These are phyloP conservation scores for Physella acuta DNA, from an alignment of 1,140 invertebrate genomes.

Conservation along the genomic window DNA sequence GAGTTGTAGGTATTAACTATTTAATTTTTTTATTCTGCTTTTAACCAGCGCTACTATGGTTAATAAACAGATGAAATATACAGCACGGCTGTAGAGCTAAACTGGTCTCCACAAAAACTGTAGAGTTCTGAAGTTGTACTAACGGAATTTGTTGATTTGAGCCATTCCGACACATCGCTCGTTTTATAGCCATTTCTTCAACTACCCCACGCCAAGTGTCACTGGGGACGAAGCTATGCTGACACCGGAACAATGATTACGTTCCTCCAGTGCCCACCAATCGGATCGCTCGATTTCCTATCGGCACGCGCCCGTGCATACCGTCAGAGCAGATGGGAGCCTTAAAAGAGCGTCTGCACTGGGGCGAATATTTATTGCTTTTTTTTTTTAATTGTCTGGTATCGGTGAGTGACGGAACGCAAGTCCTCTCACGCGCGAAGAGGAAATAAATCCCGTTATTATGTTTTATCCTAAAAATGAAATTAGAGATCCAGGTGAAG, in stretches of 20 bases:
- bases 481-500: no score
- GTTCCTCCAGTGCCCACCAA: slow-evolving; percentile 14
- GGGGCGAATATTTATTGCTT: slow-evolving; percentile 12
- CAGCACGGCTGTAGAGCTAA: no score
- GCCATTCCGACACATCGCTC: slow-evolving; percentile 21
- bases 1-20: no score
- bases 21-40: no score
- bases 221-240: slow-evolving; percentile 21
- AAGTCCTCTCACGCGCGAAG: background rate
- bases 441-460: background rate
- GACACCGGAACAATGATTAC: slow-evolving; percentile 29
- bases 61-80: no score
- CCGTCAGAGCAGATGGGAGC: slow-evolving; percentile 17
- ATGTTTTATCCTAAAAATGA: background rate
- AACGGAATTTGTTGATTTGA: slow-evolving; percentile 1
- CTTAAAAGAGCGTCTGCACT: background rate
- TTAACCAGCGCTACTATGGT: no score
- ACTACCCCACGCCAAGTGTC: slow-evolving; percentile 28
- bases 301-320: slow-evolving; percentile 26
- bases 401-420: background rate
- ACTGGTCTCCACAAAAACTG: background rate
- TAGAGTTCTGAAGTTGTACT: background rate
- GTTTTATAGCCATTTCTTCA: slow-evolving; percentile 14
- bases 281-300: slow-evolving; percentile 1
- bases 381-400: slow-evolving; percentile 8